Evolutionary conservation across 2,113 vertebrate species (phyloP), one percentile per base, ranked within the genome.

Genomic region (Cyanoramphus novaezelandiae): DNA sequence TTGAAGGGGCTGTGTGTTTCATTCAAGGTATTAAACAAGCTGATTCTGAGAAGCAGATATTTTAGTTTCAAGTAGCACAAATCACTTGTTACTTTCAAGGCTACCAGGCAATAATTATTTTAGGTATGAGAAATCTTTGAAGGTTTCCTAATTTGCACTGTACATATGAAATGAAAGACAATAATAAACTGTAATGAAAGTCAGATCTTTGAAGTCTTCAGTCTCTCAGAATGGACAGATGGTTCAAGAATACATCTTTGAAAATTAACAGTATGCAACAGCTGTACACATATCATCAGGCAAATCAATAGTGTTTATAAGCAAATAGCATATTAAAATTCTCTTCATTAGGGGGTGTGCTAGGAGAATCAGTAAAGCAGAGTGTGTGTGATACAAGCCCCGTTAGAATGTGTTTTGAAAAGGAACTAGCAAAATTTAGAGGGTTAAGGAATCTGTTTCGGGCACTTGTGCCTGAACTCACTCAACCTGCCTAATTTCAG

Each of bases 11-110:
- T 53, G 41, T 19, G 46, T 50, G 86, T 86, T 79, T 44, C 47
- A 90, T 63, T 92, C 84, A 80, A 94, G 95, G 92, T 93, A 90
- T 76, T 85, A 67, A 91, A 91, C 69, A 31, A 85, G 92, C 81
- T 81, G 94, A 69, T 95, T 93, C 72, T 68, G 84, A 92, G 90
- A 10, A 81, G 63, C 69, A 82, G 84, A 21, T 96, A 97, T 95
- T 97, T 98, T 97, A 82, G 87, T 96, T 97, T 92, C 93, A 97
- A 93, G 98, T 97, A 98, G 92, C 85, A 89, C 71, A 88, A 85
- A 94, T 98, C 84, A 96, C 71, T 95, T 95, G 96, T 96, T 92
- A 93, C 92, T 94, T 95, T 91, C 88, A 96, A 79, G 92, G 92
- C 64, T 87, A 84, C 28, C 68, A 96, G 88, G 55, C 90, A 93